phyloP scores from a whole-genome alignment of 2,797 vertebrate genomes.

The Melanotaenia boesemani region DNA sequence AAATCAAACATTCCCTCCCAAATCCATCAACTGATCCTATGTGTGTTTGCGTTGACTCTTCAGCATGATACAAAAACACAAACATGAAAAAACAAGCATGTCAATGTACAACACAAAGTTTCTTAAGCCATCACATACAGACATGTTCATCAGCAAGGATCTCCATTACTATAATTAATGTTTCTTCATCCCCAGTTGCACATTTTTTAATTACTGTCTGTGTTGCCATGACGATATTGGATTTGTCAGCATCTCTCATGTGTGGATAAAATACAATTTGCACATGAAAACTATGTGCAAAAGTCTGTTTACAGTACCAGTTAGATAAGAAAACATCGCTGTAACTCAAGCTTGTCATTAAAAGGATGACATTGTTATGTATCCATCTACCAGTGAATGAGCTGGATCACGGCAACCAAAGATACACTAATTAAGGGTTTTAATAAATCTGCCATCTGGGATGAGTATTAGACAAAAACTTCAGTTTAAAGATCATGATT shows the following conservation, averaged over 20 bases:
- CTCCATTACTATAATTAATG: not conserved
- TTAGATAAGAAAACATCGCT: slow-evolving; percentile 14
- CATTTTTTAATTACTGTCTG: not conserved
- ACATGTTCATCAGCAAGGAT: slow-evolving; percentile 35
- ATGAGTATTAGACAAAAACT: slow-evolving; percentile 31
- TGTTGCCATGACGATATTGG: slow-evolving; percentile 5
- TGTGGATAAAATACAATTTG: slow-evolving; percentile 5
- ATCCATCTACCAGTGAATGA: slow-evolving; percentile 16
- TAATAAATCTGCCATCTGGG: slow-evolving; percentile 31
- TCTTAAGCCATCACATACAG: slow-evolving; percentile 27
- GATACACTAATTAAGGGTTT: slow-evolving; percentile 14
- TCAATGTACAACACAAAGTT: slow-evolving; percentile 21
- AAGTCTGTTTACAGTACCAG: slow-evolving; percentile 24
- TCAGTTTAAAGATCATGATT: slow-evolving; percentile 45
- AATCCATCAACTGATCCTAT: slow-evolving; percentile 1
- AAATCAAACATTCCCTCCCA: not conserved
- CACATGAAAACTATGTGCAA: slow-evolving; percentile 35
- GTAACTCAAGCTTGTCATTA: slow-evolving; percentile 19
- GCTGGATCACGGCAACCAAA: slow-evolving; percentile 16
- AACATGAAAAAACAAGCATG: slow-evolving; percentile 14
- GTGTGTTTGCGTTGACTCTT: not conserved
- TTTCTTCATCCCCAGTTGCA: not conserved
- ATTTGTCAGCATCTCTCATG: slow-evolving; percentile 22
- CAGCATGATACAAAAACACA: slow-evolving; percentile 8
- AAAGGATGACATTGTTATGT: slow-evolving; percentile 16